Evolutionary conservation across 2,797 vertebrate genomes (phyloP).

Genomic region (Macrochelys suwanniensis): DNA sequence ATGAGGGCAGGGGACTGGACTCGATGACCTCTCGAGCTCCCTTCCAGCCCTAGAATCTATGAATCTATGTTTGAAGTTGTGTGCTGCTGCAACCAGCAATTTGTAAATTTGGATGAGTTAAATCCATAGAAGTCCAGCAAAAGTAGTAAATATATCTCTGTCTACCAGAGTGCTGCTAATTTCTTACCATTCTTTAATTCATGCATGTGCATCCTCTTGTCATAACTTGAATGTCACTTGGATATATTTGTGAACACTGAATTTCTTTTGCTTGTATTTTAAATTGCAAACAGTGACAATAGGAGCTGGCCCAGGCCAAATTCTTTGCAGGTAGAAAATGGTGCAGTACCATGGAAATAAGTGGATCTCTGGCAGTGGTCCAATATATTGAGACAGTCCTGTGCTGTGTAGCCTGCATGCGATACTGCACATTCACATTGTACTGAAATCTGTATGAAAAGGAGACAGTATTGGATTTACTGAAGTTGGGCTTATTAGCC

Average conservation of each 20-base stretch:
- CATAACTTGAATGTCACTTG: background rate
- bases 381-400: background rate
- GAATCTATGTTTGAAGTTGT: background rate
- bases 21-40: too few species aligned
- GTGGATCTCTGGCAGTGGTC: background rate
- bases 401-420: background rate
- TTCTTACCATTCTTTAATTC: background rate
- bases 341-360: background rate
- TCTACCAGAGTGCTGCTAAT: background rate
- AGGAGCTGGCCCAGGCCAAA: background rate
- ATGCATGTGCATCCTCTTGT: background rate
- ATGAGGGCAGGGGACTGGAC: too few species aligned
- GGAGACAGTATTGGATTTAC: background rate
- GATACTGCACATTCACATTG: background rate
- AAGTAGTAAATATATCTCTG: background rate
- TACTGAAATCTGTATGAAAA: background rate
- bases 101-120: background rate
- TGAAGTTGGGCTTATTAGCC: background rate
- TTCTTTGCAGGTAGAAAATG: background rate
- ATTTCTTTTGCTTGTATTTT: constrained; percentile 15
- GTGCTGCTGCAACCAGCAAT: fast-evolving
- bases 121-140: background rate
- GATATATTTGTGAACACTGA: background rate
- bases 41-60: too few species aligned
- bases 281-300: background rate